Evolutionary conservation across 1,140 invertebrate species (phyloP), one percentile per base, ranked within the genome.

Genomic region (Conus betulinus): DNA sequence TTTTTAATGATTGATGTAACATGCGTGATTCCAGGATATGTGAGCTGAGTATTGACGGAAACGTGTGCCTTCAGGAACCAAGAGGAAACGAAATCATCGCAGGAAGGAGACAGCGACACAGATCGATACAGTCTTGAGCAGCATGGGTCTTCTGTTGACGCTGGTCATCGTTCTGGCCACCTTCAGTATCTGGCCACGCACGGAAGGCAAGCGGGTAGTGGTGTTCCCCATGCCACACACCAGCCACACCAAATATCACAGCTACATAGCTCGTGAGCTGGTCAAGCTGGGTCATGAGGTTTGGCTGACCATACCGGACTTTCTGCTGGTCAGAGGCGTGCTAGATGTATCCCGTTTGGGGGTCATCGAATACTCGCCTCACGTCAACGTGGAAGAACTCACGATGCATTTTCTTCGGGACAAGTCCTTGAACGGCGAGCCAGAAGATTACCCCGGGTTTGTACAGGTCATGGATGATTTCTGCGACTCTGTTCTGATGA

Each of bases 271-370:
- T 13, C 76, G 17, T 27, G 25, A 27, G 25, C 76, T 78, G 76
- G 76, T 51, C 25, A 78, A 78, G 76, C 76, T 39, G n/a, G 76
- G 76, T 25, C 76, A 78, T 25, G 71, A 74, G 7, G 76, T 78
- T 7, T 78, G 76, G 76, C 76, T 78, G 76, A 39, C 76, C n/a
- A 51, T 67, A 15, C 67, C 27, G 57, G 93, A 93, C 17, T 93
- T 93, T 89, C 91, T 91, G n/a, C 79, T 88, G n/a, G 93, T 93
- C 20, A 79, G 71, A 39, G 89, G 92, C 25, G 93, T 92, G 10
- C 90, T 93, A 87, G 89, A 93, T 76, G 88, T 93, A 67, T 90
- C 94, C 10, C 90, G 90, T 39, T 86, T 87, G 71, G 92, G 94
- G 87, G 94, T 94, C 88, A 25, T 78, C 5, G 76, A 78, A 23